Conservation (phyloP, 2,888 invertebrate genomes). For the Eristalis arbustorum region DNA sequence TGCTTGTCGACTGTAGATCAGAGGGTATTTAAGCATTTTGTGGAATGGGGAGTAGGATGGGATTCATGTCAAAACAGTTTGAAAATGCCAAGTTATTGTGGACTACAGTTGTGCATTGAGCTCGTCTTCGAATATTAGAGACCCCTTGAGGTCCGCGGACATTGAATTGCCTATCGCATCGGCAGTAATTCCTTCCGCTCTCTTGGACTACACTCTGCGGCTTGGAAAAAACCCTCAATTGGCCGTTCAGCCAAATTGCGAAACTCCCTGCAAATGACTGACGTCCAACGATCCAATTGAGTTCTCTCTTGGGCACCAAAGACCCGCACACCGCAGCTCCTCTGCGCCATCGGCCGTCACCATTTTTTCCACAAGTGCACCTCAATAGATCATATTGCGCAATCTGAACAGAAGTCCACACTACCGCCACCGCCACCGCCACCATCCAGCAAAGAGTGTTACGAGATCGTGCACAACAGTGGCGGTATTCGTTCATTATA, state of each 20-base stretch:
- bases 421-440: not conserved
- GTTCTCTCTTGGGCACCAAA: not conserved
- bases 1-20: not conserved
- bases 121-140: too few species aligned
- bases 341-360: not conserved
- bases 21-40: not conserved
- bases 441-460: not conserved
- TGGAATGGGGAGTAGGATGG: too few species aligned
- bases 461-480: conserved; percentile 39
- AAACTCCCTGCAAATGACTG: not conserved
- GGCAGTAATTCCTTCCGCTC: too few species aligned
- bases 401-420: not conserved
- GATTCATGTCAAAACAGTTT: too few species aligned
- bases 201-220: not conserved
- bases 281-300: not conserved
- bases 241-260: not conserved
- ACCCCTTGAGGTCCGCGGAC: too few species aligned
- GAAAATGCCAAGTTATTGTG: too few species aligned
- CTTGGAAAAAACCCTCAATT: not conserved
- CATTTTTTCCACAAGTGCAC: not conserved
- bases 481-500: conserved; percentile 49
- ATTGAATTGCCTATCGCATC: too few species aligned
- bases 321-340: not conserved
- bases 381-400: not conserved
- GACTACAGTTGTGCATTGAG: too few species aligned